phyloP scores from a whole-genome alignment of 2,888 invertebrate species.

The Coenonympha glycerion region DNA sequence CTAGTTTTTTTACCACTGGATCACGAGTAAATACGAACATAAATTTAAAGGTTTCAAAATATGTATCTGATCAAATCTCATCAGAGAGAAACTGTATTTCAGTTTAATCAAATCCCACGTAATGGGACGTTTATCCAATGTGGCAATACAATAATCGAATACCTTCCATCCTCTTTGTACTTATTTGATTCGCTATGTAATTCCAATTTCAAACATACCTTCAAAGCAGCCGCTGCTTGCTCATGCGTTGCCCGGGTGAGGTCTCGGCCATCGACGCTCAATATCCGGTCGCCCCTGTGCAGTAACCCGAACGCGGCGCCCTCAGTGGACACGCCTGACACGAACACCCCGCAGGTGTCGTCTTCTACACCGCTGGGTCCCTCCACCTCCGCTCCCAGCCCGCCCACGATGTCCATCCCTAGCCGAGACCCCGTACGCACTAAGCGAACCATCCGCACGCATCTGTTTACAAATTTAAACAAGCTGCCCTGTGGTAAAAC shows the following conservation, averaged over 20 bases:
- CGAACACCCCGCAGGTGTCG: conserved; percentile 68
- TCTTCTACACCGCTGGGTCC: conserved; percentile 46
- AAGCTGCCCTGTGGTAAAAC: not conserved
- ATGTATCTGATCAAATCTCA: no score
- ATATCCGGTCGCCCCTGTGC: conserved; percentile 82
- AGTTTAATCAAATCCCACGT: no score
- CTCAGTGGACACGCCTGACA: conserved; percentile 62
- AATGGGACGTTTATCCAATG: no score
- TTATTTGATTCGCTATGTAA: not conserved
- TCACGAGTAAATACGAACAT: no score
- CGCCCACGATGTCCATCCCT: conserved; percentile 73
- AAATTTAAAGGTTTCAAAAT: no score
- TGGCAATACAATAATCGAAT: no score
- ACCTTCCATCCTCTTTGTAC: no score
- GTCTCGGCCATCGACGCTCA: conserved; percentile 85
- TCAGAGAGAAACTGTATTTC: no score
- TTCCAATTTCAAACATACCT: conserved; percentile 44
- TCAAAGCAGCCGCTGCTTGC: conserved; percentile 81
- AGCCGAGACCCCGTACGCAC: conserved; percentile 68
- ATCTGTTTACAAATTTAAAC: conserved; percentile 38
- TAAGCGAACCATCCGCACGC: conserved; percentile 67
- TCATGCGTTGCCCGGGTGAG: conserved; percentile 85
- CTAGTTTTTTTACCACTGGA: no score
- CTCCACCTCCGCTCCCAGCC: conserved; percentile 62
- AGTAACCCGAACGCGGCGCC: conserved; percentile 71